These are phyloP conservation scores for Alfaro cultratus DNA, from an alignment of 2,797 vertebrate genomes.

Conservation along the genomic window DNA sequence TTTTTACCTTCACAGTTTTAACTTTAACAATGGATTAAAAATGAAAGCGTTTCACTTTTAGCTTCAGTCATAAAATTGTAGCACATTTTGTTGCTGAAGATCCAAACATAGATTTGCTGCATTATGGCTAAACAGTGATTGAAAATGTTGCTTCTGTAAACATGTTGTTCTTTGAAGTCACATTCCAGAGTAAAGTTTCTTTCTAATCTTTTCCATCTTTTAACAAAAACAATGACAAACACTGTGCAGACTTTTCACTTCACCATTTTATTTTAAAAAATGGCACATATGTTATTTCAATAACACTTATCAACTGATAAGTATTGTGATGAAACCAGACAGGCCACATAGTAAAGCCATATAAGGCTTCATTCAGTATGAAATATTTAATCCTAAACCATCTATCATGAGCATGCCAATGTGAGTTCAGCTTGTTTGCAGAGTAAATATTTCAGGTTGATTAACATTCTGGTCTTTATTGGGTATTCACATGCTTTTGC, in stretches of 20 bases:
- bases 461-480: no score
- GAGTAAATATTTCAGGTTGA: no score
- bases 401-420: neutral
- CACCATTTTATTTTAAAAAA: neutral
- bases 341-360: neutral
- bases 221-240: neutral
- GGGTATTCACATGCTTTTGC: no score
- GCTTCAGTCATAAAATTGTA: no score
- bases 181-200: neutral
- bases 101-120: conserved; percentile 47
- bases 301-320: neutral
- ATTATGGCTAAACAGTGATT: no score
- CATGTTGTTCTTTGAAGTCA: conserved; percentile 1
- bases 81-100: conserved; percentile 50
- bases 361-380: neutral
- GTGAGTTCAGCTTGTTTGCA: no score
- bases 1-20: no score
- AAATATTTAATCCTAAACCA: neutral
- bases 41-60: no score
- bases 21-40: no score
- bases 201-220: neutral
- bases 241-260: no score
- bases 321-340: neutral
- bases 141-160: neutral
- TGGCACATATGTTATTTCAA: neutral